Evolutionary conservation across 1,140 invertebrate species (phyloP), one percentile per base, ranked within the genome.

Genomic region (Drosophila biarmipes): DNA sequence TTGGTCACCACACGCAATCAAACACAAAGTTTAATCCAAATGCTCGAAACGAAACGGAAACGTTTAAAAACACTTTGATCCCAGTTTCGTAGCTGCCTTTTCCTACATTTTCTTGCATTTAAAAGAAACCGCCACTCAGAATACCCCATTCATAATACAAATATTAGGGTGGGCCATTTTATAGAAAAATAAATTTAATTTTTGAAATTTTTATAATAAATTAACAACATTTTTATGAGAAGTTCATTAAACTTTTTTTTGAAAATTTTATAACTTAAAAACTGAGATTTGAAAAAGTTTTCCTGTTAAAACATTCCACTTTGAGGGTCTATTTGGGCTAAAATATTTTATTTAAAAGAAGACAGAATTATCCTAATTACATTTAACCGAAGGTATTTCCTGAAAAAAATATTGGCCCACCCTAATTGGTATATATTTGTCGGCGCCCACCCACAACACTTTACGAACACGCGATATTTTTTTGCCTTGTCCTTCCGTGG

Each of bases 71-170:
- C 45, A 31, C 19, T 31, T 51, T 15, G 12, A 72, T 52, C 15
- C 40, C 67, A 69, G 67, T 71, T 48, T 67, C 48, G 71, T 84
- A 82, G 75, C 75, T 79, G 67, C 49, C 34, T 62, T 54, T 73
- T 80, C 35, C 67, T 74, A 37, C 48, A 73, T 69, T 74, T 40
- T 67, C 68, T 74, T 78, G 69, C 80, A 75, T 84, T 61, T 34
- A 31, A 19, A 40, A 46, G 31, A 64, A 12, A 61, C 12, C 14
- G 40, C 35, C 31, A 54, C n/a, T n/a, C 15, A 38, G 17, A 43
- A 34, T 37, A 12, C 45, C 55, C 8, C 45, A 72, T 15, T n/a
- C 24, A 43, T 19, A 54, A 19, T 19, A 38, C 15, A 27, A 34
- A n/a, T 11, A 15, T 15, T 48, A 48, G 10, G 15, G 15, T 49